Conservation (phyloP, 1,140 invertebrate genomes). For the Drosophila lowei region DNA sequence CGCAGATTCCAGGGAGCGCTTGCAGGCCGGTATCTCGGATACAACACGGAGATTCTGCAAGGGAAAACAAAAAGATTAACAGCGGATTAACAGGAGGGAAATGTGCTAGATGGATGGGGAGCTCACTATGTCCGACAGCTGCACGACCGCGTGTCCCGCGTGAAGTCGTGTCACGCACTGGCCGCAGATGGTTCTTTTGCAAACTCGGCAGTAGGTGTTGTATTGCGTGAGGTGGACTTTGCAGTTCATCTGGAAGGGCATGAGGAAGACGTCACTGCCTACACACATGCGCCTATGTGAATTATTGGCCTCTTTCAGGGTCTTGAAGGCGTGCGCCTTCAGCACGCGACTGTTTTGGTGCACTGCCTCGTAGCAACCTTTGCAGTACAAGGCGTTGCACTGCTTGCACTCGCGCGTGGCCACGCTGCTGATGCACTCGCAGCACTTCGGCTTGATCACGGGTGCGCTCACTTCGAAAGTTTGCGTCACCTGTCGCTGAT, state of each 20-base stretch:
- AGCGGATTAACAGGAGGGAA: too few relatives aligned
- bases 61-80: background rate
- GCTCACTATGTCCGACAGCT: slow-evolving; percentile 34
- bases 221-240: slow-evolving; percentile 4
- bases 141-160: background rate
- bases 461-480: background rate
- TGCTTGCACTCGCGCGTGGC: slow-evolving; percentile 53
- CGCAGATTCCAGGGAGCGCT: slow-evolving; percentile 28
- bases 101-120: background rate
- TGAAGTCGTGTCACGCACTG: slow-evolving; percentile 24
- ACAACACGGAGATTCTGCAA: slow-evolving; percentile 37
- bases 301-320: background rate
- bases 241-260: slow-evolving; percentile 35
- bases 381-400: slow-evolving; percentile 67
- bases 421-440: slow-evolving; percentile 45
- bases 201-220: slow-evolving; percentile 40
- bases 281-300: slow-evolving; percentile 9
- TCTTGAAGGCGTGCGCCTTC: slow-evolving; percentile 44
- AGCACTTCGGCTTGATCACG: slow-evolving; percentile 37
- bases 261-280: slow-evolving; percentile 29
- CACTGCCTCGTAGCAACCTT: slow-evolving; percentile 56
- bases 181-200: slow-evolving; percentile 18
- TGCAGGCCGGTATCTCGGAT: slow-evolving; percentile 32
- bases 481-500: slow-evolving; percentile 34
- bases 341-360: slow-evolving; percentile 66